Percentiles rank a stretch among this genome's conserved stretches.
phyloP scores from a whole-genome alignment of 2,888 invertebrate genomes.

The Podabrus alpinus region DNA sequence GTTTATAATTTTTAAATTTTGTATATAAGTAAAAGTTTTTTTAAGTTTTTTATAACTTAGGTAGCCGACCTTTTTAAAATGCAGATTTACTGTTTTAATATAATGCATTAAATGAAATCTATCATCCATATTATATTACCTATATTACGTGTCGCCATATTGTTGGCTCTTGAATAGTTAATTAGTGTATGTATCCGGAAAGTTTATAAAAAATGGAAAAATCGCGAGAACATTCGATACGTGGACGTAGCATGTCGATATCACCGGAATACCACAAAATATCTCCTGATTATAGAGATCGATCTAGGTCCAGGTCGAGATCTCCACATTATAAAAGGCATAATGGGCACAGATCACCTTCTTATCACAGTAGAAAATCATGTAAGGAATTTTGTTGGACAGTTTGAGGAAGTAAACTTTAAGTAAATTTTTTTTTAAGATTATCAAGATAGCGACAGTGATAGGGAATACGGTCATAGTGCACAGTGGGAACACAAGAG shows the following conservation, averaged over 20 bases:
- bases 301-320: conserved; percentile 49
- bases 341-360: conserved; percentile 32
- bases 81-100: neutral
- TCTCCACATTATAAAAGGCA: conserved; percentile 49
- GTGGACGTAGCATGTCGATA: conserved; percentile 48
- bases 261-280: conserved; percentile 48
- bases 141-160: neutral
- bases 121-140: neutral
- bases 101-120: neutral
- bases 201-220: neutral
- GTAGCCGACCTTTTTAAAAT: neutral
- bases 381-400: conserved; percentile 33
- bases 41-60: neutral
- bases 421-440: conserved; percentile 7
- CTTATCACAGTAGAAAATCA: conserved; percentile 34
- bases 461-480: conserved; percentile 47
- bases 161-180: neutral
- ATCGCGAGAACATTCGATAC: conserved; percentile 43
- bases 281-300: conserved; percentile 46
- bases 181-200: neutral
- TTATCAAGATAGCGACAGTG: conserved; percentile 48
- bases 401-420: neutral
- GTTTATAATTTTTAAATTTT: neutral
- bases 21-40: neutral
- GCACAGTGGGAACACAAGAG: conserved; percentile 37